Evolutionary conservation across 1,140 invertebrate species (phyloP).

Genomic region (Cephus cinctus): DNA sequence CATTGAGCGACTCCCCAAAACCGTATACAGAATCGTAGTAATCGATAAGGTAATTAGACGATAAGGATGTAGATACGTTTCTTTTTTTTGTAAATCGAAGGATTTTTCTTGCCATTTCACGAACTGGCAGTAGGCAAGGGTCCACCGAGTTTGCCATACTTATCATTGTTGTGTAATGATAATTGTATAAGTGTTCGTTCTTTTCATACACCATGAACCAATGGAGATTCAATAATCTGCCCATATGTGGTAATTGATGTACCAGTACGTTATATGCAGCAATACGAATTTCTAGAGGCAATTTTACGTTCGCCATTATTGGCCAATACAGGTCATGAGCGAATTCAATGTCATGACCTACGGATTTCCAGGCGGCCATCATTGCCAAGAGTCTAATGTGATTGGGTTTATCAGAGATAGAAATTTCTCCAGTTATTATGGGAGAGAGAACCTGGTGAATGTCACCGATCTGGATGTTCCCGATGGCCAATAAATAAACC

Average conservation of each 20-base stretch:
- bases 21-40: constrained; percentile 36
- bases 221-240: constrained; percentile 43
- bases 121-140: constrained; percentile 35
- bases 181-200: constrained; percentile 49
- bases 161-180: constrained; percentile 47
- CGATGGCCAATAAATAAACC: constrained; percentile 38
- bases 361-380: constrained; percentile 29
- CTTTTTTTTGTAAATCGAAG: constrained; percentile 31
- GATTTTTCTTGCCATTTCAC: constrained; percentile 35
- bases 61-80: constrained; percentile 16
- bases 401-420: constrained; percentile 23
- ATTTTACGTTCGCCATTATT: constrained; percentile 36
- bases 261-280: constrained; percentile 47
- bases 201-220: constrained; percentile 48
- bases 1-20: constrained; percentile 24
- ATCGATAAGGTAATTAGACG: constrained; percentile 24
- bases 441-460: constrained; percentile 30
- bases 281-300: constrained; percentile 39
- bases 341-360: constrained; percentile 25
- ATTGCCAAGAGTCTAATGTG: constrained; percentile 43
- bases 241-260: constrained; percentile 33
- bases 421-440: constrained; percentile 27
- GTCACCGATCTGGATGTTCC: constrained; percentile 29
- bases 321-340: constrained; percentile 48
- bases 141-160: constrained; percentile 39